Evolutionary conservation across 2,113 vertebrate genomes (phyloP).

Genomic region (Corythoichthys haematopterus): DNA sequence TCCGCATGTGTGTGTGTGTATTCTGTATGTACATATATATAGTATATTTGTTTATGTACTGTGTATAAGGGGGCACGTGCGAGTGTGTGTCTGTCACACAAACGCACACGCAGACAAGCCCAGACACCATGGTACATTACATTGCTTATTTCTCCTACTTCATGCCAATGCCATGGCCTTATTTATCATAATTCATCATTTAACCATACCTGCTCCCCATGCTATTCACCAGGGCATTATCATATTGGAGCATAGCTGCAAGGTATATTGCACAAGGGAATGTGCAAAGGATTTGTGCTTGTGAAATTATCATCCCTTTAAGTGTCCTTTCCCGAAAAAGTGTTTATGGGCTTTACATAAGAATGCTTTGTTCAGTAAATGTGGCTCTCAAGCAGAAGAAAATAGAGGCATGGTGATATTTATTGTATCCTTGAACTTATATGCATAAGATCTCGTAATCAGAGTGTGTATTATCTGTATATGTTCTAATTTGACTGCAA

Average conservation of each 20-base stretch:
- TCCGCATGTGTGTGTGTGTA: neutral
- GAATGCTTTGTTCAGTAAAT: neutral
- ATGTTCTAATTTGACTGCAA: too few species aligned
- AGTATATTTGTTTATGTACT: too few species aligned
- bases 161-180: slow-evolving; percentile 64
- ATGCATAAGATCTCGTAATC: too few species aligned
- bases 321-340: slow-evolving; percentile 39
- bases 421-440: neutral
- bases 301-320: slow-evolving; percentile 8
- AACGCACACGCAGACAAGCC: slow-evolving; percentile 23
- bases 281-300: neutral
- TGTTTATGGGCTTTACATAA: slow-evolving; percentile 36
- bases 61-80: too few species aligned
- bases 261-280: slow-evolving; percentile 10
- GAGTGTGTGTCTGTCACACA: slow-evolving; percentile 9
- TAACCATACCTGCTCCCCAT: slow-evolving; percentile 49
- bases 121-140: slow-evolving; percentile 52
- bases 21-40: too few species aligned
- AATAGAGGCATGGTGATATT: neutral
- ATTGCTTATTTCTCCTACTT: slow-evolving; percentile 50
- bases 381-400: neutral
- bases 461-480: too few species aligned
- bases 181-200: slow-evolving; percentile 71
- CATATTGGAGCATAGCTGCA: slow-evolving; percentile 51
- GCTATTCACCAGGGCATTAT: slow-evolving; percentile 55